Evolutionary conservation across 2,113 vertebrate species (phyloP).

Genomic region (Neoarius graeffei): DNA sequence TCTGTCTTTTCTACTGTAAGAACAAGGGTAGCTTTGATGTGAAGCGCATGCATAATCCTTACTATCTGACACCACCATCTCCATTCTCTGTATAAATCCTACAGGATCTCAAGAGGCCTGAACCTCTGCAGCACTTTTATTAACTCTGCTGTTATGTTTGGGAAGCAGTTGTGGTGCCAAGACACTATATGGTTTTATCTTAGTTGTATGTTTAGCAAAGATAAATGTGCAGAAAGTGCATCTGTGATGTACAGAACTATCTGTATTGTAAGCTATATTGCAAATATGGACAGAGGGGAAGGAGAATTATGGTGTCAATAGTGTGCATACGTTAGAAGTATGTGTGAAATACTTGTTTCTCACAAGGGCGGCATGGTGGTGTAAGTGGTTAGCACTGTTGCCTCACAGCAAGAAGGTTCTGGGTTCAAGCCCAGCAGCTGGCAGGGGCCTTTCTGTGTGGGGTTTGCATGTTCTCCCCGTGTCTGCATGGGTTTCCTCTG

Average conservation of each 20-base stretch:
- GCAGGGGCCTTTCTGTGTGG: no score
- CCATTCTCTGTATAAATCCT: constrained; percentile 43
- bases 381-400: no score
- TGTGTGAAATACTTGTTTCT: not conserved
- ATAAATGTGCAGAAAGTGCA: not conserved
- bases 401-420: no score
- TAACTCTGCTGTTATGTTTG: constrained; percentile 29
- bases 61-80: constrained; percentile 68
- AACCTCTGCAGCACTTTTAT: constrained; percentile 38
- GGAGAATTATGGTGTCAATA: not conserved
- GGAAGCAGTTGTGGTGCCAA: not conserved
- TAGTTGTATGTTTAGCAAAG: not conserved
- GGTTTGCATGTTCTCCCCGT: no score
- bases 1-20: constrained; percentile 66
- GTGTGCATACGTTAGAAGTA: not conserved
- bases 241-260: not conserved
- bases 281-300: not conserved
- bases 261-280: not conserved
- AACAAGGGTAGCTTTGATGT: constrained; percentile 70
- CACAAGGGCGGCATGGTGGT: no score
- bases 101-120: constrained; percentile 30
- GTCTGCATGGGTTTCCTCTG: no score
- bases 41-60: constrained; percentile 71
- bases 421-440: no score
- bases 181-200: not conserved